These are phyloP conservation scores for Eupeodes latifasciatus DNA, from an alignment of 2,888 invertebrate species.

Conservation along the genomic window DNA sequence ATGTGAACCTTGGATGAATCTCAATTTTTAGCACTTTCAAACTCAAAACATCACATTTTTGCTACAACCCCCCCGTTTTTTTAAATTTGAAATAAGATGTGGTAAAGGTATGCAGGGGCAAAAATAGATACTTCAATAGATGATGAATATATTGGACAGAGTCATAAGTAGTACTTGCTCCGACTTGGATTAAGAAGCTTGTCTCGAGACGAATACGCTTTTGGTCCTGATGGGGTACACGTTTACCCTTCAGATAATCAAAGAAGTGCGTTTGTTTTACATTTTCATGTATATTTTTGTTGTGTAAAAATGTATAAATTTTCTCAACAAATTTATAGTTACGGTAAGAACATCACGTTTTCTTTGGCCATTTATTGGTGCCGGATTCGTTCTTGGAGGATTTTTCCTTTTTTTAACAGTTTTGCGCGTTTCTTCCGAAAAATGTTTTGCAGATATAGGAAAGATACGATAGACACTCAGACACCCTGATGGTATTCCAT, in stretches of 20 bases:
- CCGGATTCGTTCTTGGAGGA: slow-evolving; percentile 1
- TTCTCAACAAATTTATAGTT: slow-evolving; percentile 68
- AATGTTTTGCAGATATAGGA: slow-evolving; percentile 48
- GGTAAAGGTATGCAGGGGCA: slow-evolving; percentile 6
- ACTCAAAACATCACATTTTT: background rate
- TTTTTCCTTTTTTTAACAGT: slow-evolving; percentile 33
- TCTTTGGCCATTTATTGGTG: slow-evolving; percentile 69
- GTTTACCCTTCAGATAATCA: slow-evolving; percentile 52
- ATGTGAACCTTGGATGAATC: slow-evolving; percentile 76
- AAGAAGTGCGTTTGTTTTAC: slow-evolving; percentile 63
- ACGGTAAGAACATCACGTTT: slow-evolving; percentile 70
- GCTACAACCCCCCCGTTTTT: background rate
- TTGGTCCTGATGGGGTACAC: background rate
- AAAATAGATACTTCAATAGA: slow-evolving; percentile 14
- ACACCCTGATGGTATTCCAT: slow-evolving; percentile 54
- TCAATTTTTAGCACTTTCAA: slow-evolving; percentile 75
- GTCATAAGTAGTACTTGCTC: slow-evolving; percentile 33
- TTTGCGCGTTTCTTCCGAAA: slow-evolving; percentile 70
- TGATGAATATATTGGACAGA: slow-evolving; percentile 42
- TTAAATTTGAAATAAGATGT: slow-evolving; percentile 60
- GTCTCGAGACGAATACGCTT: background rate
- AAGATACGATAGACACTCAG: slow-evolving; percentile 53
- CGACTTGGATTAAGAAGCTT: slow-evolving; percentile 49
- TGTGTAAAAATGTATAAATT: slow-evolving; percentile 29
- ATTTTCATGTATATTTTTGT: slow-evolving; percentile 28